phyloP scores from a whole-genome alignment of 1,140 invertebrate genomes.

The Arion vulgaris region DNA sequence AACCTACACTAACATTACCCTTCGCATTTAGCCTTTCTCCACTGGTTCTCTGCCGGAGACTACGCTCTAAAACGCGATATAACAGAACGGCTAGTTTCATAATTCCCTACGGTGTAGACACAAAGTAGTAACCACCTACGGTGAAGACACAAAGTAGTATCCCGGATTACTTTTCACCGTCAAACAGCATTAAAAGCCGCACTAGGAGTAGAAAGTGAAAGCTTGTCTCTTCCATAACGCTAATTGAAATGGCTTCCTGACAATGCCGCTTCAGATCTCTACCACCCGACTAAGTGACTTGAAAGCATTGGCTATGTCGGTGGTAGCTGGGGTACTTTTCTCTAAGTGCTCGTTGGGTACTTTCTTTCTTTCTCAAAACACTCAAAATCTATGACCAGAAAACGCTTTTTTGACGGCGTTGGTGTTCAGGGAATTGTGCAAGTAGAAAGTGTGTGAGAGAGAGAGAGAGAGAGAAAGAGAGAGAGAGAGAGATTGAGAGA shows the following conservation, averaged over 20 bases:
- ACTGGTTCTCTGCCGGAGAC: no score
- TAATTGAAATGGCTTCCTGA: background rate
- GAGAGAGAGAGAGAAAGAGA: background rate
- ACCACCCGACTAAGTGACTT: background rate
- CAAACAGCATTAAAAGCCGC: background rate
- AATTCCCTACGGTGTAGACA: background rate
- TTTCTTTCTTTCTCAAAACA: background rate
- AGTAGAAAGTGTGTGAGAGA: background rate
- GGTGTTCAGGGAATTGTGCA: background rate
- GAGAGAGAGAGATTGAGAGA: no score
- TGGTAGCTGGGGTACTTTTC: background rate
- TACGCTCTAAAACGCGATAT: background rate
- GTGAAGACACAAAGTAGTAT: slow-evolving; percentile 1
- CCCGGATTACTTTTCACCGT: slow-evolving; percentile 3
- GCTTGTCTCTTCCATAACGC: background rate
- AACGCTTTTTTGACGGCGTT: background rate
- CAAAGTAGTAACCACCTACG: no score
- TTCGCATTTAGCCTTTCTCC: no score
- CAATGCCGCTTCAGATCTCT: background rate
- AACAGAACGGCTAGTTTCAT: background rate
- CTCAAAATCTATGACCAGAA: background rate
- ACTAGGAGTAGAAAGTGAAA: background rate
- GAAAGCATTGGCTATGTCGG: background rate
- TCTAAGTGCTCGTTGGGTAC: background rate
- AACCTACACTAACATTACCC: no score